Conservation (phyloP, 1,140 invertebrate genomes). For the Elysia chlorotica region DNA sequence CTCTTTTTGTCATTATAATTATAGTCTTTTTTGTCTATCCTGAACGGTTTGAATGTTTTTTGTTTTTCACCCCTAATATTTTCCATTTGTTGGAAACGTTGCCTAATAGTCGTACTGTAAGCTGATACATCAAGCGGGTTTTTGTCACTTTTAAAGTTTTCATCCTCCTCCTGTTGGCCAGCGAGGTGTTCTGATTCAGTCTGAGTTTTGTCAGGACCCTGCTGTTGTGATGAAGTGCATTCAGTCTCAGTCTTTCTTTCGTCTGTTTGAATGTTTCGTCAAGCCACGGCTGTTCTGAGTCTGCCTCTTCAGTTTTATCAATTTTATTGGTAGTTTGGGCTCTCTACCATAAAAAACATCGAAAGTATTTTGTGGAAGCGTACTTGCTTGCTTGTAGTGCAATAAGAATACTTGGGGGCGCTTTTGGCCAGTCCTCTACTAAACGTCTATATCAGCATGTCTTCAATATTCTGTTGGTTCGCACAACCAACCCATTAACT, state of each 20-base stretch:
- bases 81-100: not conserved
- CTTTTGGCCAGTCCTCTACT: conserved; percentile 3
- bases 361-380: conserved; percentile 4
- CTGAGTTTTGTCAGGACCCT: not conserved
- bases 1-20: not conserved
- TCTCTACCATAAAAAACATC: not conserved
- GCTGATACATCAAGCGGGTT: not conserved
- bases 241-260: not conserved
- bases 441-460: not conserved
- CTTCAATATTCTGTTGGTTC: not conserved
- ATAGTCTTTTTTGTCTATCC: not conserved
- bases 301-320: not conserved
- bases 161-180: not conserved
- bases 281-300: not conserved
- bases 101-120: not conserved
- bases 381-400: not conserved
- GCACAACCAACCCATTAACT: not conserved
- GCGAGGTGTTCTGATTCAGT: not conserved
- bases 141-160: not conserved
- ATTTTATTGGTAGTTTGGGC: conserved; percentile 5
- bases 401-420: conserved; percentile 2
- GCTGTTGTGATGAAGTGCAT: not conserved
- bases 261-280: too few relatives aligned
- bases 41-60: conserved; percentile 1
- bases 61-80: not conserved